Percentiles rank a stretch among this genome's conserved stretches.
These are phyloP conservation scores for Hylaeus volcanicus DNA, from an alignment of 1,140 invertebrate species.

Conservation along the genomic window DNA sequence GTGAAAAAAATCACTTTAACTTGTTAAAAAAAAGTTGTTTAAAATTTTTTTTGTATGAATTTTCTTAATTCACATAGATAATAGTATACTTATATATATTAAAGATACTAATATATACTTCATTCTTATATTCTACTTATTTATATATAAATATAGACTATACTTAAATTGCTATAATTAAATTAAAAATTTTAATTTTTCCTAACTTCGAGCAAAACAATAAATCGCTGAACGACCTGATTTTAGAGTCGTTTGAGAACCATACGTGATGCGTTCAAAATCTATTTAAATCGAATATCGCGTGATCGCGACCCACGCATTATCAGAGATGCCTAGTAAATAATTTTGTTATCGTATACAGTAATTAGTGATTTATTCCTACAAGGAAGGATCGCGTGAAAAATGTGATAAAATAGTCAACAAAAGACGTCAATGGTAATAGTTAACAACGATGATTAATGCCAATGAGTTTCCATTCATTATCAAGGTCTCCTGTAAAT, in stretches of 20 bases:
- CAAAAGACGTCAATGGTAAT: conserved; percentile 9
- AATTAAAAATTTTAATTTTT: too few species aligned
- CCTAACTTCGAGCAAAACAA: too few species aligned
- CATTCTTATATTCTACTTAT: too few species aligned
- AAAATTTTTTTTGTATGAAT: too few species aligned
- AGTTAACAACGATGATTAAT: not conserved
- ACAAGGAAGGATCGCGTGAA: not conserved
- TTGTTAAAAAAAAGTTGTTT: too few species aligned
- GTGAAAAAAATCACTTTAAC: too few species aligned
- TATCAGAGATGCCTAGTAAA: not conserved
- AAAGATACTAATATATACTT: too few species aligned
- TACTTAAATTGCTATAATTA: too few species aligned
- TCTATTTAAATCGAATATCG: not conserved
- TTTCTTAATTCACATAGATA: too few species aligned
- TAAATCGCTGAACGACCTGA: not conserved
- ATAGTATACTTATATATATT: too few species aligned
- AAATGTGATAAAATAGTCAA: not conserved
- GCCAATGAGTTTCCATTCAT: not conserved
- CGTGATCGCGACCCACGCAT: not conserved
- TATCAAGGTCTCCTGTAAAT: not conserved
- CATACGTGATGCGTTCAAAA: not conserved
- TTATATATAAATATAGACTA: too few species aligned
- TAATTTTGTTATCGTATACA: not conserved
- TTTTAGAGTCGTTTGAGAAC: not conserved
- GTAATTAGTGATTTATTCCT: not conserved